Evolutionary conservation across 2,113 vertebrate species (phyloP).

Genomic region (Proteles cristata): DNA sequence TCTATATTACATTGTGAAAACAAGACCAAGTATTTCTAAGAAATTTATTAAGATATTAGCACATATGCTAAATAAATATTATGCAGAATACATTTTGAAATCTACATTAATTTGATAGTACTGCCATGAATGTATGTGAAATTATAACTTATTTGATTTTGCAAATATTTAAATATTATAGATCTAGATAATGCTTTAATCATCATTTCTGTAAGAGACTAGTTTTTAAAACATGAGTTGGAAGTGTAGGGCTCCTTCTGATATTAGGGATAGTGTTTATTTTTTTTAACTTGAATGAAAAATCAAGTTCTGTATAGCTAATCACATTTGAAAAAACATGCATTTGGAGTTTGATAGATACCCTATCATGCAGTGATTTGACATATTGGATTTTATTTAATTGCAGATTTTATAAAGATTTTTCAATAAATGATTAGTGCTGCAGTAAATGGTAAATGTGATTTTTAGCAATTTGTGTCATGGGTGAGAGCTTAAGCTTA

Average conservation of each 20-base stretch:
- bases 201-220: background rate
- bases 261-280: background rate
- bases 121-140: background rate
- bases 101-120: background rate
- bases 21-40: background rate
- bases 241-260: background rate
- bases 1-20: background rate
- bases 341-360: constrained; percentile 21
- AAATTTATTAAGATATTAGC: background rate
- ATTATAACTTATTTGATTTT: background rate
- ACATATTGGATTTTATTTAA: constrained; percentile 25
- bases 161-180: background rate
- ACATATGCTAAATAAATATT: background rate
- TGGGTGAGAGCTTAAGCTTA: background rate
- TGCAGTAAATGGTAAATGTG: background rate
- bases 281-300: constrained; percentile 29
- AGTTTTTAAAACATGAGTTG: background rate
- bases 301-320: background rate
- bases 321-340: background rate
- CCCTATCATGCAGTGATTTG: background rate
- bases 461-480: background rate
- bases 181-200: background rate
- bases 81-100: background rate
- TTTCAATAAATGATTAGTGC: background rate
- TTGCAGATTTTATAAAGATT: background rate